These are phyloP conservation scores for Embidobia sp. DNA, from an alignment of 2,888 invertebrate species.

Conservation along the genomic window DNA sequence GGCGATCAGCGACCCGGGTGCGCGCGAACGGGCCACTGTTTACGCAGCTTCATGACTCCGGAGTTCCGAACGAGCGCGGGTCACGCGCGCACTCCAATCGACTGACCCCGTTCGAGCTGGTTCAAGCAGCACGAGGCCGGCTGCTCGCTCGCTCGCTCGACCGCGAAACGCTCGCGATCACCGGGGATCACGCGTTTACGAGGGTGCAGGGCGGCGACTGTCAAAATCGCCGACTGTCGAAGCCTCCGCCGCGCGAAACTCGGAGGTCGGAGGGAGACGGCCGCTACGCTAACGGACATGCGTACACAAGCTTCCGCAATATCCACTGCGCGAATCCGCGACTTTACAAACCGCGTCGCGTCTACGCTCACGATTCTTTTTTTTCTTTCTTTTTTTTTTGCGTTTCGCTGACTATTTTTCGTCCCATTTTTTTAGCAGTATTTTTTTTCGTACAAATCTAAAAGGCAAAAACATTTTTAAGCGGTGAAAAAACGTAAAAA, in stretches of 20 bases:
- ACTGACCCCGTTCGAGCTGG: slow-evolving; percentile 70
- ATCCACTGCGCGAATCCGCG: neutral
- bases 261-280: slow-evolving; percentile 48
- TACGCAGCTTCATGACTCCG: slow-evolving; percentile 24
- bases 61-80: too few relatives aligned
- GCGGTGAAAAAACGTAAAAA: too few relatives aligned
- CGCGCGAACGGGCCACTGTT: slow-evolving; percentile 20
- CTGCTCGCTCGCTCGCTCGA: too few relatives aligned
- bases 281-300: slow-evolving; percentile 71
- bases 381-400: too few relatives aligned
- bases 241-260: slow-evolving; percentile 44
- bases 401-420: too few relatives aligned
- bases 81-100: too few relatives aligned
- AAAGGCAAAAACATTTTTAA: too few relatives aligned
- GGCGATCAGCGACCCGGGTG: slow-evolving; percentile 14
- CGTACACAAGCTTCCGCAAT: slow-evolving; percentile 62
- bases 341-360: too few relatives aligned
- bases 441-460: too few relatives aligned
- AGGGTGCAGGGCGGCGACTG: slow-evolving; percentile 74
- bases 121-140: slow-evolving; percentile 28
- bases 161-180: neutral
- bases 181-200: slow-evolving; percentile 35
- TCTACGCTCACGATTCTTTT: neutral
- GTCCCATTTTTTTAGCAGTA: too few relatives aligned
- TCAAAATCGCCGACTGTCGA: slow-evolving; percentile 73